Evolutionary conservation across 2,888 invertebrate genomes (phyloP).

Genomic region (Eumacrocentrus americanus): DNA sequence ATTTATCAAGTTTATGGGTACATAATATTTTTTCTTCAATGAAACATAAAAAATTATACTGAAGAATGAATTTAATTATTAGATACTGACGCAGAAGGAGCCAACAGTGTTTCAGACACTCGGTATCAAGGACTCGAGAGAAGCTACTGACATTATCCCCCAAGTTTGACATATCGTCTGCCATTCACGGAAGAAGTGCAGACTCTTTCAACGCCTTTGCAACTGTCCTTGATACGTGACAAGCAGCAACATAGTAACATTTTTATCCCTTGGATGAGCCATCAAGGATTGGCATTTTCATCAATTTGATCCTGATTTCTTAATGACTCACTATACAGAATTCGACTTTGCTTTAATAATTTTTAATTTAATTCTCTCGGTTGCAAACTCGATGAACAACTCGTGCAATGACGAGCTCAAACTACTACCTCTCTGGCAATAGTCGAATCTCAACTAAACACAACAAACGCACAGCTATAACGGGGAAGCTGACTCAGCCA

Average conservation of each 20-base stretch:
- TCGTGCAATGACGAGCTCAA: conserved; percentile 10
- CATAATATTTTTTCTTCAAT: too few relatives aligned
- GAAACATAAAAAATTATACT: neutral
- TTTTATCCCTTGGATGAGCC: neutral
- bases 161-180: conserved; percentile 24
- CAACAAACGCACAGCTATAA: conserved; percentile 55
- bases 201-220: neutral
- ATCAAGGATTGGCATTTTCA: neutral
- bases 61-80: neutral
- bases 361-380: too few relatives aligned
- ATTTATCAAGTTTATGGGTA: too few relatives aligned
- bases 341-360: too few relatives aligned
- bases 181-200: neutral
- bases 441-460: conserved; percentile 53
- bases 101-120: conserved; percentile 51
- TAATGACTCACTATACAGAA: neutral
- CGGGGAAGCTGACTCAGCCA: conserved; percentile 55
- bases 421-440: conserved; percentile 42
- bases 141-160: conserved; percentile 23
- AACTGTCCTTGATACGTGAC: conserved; percentile 2
- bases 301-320: neutral
- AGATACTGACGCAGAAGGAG: conserved; percentile 50
- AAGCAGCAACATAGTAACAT: conserved; percentile 3
- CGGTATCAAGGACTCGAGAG: conserved; percentile 33
- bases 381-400: too few relatives aligned